Evolutionary conservation across 2,113 vertebrate genomes (phyloP).

Genomic region (Campylomormyrus tamandua): DNA sequence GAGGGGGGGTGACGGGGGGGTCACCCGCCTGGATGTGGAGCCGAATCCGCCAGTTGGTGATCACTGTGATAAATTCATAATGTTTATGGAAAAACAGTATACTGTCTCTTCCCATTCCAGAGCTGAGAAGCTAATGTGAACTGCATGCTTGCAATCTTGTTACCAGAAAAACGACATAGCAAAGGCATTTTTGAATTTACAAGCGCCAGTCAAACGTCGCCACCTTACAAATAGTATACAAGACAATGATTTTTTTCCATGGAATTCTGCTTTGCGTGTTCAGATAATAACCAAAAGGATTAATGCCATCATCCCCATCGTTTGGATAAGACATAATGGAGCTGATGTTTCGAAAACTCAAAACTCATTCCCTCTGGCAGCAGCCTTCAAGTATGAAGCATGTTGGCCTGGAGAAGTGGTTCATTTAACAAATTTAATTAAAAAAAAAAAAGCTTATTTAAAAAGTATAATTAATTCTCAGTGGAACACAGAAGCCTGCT

Average conservation of each 20-base stretch:
- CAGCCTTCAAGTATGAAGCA: not conserved
- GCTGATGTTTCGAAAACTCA: not conserved
- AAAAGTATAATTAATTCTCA: constrained; percentile 8
- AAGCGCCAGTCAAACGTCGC: not conserved
- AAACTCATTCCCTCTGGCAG: not conserved
- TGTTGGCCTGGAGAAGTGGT: constrained; percentile 1
- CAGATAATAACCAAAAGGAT: not conserved
- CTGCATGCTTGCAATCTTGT: not conserved
- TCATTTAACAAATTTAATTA: not conserved
- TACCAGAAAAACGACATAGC: not conserved
- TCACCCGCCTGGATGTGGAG: not conserved
- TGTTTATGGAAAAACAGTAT: not conserved
- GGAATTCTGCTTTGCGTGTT: not conserved
- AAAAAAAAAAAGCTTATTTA: not conserved
- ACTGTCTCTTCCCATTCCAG: not conserved
- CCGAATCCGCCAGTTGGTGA: not conserved
- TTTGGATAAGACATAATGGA: not conserved
- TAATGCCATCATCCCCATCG: no score
- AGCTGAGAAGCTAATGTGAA: not conserved
- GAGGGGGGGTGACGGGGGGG: not conserved
- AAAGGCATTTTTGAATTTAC: not conserved
- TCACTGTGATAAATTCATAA: not conserved
- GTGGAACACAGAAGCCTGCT: constrained; percentile 17
- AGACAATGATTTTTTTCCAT: not conserved
- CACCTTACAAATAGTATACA: not conserved